Conservation (phyloP, 2,888 invertebrate genomes). For the Orchesellides sinensis region DNA sequence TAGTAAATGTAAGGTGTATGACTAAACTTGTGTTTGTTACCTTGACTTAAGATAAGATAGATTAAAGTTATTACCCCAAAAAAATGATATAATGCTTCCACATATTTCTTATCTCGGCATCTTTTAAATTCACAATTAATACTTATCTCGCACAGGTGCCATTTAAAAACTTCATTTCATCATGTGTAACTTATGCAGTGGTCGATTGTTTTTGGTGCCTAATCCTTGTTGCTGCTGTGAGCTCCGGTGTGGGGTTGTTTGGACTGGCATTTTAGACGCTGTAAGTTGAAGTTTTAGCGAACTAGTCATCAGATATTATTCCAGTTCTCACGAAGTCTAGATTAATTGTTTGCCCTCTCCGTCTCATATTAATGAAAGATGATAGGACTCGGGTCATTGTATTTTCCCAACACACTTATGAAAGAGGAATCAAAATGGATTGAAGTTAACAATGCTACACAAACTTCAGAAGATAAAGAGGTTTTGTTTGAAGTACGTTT, state of each 20-base stretch:
- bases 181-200: conserved; percentile 33
- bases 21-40: too few species aligned
- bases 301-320: too few species aligned
- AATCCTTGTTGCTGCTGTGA: conserved; percentile 56
- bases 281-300: background rate
- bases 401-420: background rate
- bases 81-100: too few species aligned
- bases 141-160: background rate
- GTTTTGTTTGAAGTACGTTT: too few species aligned
- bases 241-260: conserved; percentile 33
- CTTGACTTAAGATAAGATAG: too few species aligned
- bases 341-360: too few species aligned
- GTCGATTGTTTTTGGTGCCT: conserved; percentile 21
- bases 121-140: background rate
- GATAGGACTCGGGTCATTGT: background rate
- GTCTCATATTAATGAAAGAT: too few species aligned
- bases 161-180: background rate
- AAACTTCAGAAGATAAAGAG: too few species aligned
- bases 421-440: background rate
- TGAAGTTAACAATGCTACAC: background rate
- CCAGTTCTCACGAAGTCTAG: too few species aligned
- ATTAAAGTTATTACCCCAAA: background rate
- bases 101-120: too few species aligned
- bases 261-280: conserved; percentile 30
- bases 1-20: too few species aligned